Base-by-base conservation (phyloP, 2,888 invertebrate species). In the Nudaria mundana region DNA sequence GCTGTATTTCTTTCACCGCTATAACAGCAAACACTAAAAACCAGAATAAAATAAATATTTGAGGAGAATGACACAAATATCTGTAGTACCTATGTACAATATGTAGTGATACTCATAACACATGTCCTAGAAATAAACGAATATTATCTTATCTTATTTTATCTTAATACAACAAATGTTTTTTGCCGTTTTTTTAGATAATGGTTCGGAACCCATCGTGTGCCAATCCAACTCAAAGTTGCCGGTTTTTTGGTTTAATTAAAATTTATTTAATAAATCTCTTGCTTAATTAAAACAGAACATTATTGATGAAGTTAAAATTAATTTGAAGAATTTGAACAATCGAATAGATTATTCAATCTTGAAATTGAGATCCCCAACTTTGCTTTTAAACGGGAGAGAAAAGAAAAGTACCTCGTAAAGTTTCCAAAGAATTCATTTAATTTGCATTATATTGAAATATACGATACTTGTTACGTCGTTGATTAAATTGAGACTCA, bases 381-480 rank as follows among this genome's bases (percentile, higher is more conserved):
- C 48, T 59, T 58, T 41, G 24, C 32, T 33, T 34, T 15, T 43
- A 43, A 33, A 35, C 23, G 37, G 28, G 34, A 33, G 30, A 48
- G 26, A 44, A 40, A 59, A 60, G 51, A 48, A 50, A 66, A 65
- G 62, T 69, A 69, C 64, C 59, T 42, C 36, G 30, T 22, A 36
- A 58, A 63, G 47, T 63, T 55, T 28, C 35, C 39, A 48, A 64
- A 66, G 56, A 67, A 70, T 63, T 57, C 48, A 48, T 52, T 57
- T 51, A 62, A 63, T 64, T 62, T 52, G 46, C 62, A 65, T 56
- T 57, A 56, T 66, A 66, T 71, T 71, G 64, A 62, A 57, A 50
- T n/a, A 46, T 40, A 22, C 23, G 5, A 13, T 1, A 31, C 13
- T 12, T n/a, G 20, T 11, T 5, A 13, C 13, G 13, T 23, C 7